Evolutionary conservation across 2,113 vertebrate genomes (phyloP).

Genomic region (Bagarius yarrelli): DNA sequence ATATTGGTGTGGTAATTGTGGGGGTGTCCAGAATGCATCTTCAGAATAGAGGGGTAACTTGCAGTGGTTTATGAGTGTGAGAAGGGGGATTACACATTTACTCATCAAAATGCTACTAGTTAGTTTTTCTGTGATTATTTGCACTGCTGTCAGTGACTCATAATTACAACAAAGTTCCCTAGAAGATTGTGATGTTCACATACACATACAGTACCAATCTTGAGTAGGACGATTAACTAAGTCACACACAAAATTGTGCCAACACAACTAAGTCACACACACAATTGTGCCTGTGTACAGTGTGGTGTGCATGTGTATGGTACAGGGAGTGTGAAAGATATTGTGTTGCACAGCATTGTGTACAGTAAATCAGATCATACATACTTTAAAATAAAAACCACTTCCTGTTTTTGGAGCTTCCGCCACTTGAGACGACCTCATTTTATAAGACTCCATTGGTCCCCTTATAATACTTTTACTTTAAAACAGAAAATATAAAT

Average conservation of each 20-base stretch:
- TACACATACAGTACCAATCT: not conserved
- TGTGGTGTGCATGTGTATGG: not conserved
- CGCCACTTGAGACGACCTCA: constrained; percentile 37
- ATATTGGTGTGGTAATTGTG: constrained; percentile 42
- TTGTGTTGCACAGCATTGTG: not conserved
- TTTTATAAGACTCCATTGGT: constrained; percentile 42
- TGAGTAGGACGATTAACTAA: too few species aligned
- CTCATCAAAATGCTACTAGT: constrained; percentile 54
- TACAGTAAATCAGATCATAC: constrained; percentile 47
- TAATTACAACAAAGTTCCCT: constrained; percentile 45
- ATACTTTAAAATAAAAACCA: constrained; percentile 52
- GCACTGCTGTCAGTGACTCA: constrained; percentile 30
- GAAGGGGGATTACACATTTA: constrained; percentile 51
- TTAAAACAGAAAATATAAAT: constrained; percentile 33
- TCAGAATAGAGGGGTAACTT: constrained; percentile 1
- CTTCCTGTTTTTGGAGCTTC: constrained; percentile 49
- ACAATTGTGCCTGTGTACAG: not conserved
- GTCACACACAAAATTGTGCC: not conserved
- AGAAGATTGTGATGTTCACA: constrained; percentile 21
- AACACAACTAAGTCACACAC: not conserved
- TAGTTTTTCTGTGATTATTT: constrained; percentile 39
- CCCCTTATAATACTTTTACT: constrained; percentile 9
- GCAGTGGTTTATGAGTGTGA: constrained; percentile 19
- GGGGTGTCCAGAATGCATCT: constrained; percentile 51
- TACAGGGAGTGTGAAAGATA: not conserved